Evolutionary conservation across 2,797 vertebrate species (phyloP).

Genomic region (Podarcis lilfordi): DNA sequence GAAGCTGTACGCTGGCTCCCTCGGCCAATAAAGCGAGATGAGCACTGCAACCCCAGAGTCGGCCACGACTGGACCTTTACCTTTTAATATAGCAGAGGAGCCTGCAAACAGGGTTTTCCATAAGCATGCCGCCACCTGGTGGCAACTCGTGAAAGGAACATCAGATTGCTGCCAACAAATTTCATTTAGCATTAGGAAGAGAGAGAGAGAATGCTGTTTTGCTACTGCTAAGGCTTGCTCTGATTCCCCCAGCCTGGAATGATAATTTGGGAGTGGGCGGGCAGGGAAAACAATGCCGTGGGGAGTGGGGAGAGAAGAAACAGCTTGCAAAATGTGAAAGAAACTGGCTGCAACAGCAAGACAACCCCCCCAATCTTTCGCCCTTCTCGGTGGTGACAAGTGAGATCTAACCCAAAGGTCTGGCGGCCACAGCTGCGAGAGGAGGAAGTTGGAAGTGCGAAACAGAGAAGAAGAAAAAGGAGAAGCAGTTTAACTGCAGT

Average conservation of each 20-base stretch:
- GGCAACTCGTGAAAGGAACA: not conserved
- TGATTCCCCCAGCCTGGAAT: not conserved
- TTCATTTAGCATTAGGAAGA: not conserved
- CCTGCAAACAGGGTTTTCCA: not conserved
- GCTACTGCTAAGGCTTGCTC: not conserved
- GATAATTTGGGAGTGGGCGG: not conserved
- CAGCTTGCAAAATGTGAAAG: not conserved
- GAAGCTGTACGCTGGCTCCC: too few relatives aligned
- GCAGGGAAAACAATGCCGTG: not conserved
- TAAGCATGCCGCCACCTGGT: not conserved
- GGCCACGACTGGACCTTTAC: too few relatives aligned
- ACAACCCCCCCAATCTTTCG: not conserved
- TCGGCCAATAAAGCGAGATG: too few relatives aligned
- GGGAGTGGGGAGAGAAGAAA: not conserved
- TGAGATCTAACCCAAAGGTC: not conserved
- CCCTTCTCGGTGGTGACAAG: not conserved
- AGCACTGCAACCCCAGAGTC: too few relatives aligned
- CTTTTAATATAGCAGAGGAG: not conserved
- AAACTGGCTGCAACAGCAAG: not conserved
- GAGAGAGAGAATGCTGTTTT: not conserved
- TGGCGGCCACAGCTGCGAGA: not conserved
- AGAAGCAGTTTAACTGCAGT: not conserved
- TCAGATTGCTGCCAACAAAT: not conserved
- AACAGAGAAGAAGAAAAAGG: too few relatives aligned
- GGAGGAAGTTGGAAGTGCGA: not conserved